Evolutionary conservation across 2,113 vertebrate species (phyloP).

Genomic region (Notothenia rossii): DNA sequence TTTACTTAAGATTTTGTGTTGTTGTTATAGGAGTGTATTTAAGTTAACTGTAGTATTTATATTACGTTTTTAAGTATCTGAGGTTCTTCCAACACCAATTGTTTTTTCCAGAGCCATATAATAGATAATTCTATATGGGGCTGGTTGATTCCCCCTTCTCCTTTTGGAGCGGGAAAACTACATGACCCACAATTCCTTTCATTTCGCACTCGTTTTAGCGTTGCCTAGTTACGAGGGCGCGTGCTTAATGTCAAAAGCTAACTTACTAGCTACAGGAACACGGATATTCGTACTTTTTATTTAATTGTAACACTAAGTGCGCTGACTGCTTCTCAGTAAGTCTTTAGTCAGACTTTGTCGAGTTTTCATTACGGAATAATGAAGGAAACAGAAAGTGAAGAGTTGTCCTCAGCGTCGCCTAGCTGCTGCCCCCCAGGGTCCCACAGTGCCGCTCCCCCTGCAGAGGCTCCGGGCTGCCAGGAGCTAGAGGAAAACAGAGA

Average conservation of each 20-base stretch:
- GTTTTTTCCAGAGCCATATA: too few species aligned
- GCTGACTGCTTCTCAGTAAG: too few species aligned
- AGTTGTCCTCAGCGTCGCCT: background rate
- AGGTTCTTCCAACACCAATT: too few species aligned
- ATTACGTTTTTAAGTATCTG: too few species aligned
- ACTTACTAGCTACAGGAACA: background rate
- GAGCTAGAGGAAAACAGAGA: slow-evolving; percentile 20
- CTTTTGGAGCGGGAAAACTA: slow-evolving; percentile 19
- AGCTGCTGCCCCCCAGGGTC: slow-evolving; percentile 18
- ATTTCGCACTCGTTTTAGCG: background rate
- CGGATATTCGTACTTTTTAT: background rate
- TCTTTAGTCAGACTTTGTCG: background rate
- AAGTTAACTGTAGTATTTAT: too few species aligned
- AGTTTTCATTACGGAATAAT: slow-evolving; percentile 8
- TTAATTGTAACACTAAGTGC: background rate
- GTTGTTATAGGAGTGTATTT: too few species aligned
- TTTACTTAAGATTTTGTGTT: too few species aligned
- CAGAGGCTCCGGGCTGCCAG: slow-evolving; percentile 4
- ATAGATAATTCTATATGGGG: too few species aligned
- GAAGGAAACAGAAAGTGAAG: background rate
- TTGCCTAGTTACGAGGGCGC: slow-evolving; percentile 56
- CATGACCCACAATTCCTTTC: slow-evolving; percentile 59
- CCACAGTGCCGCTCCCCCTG: background rate
- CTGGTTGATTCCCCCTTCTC: too few species aligned
- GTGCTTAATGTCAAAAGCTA: background rate